Conservation (phyloP, 2,113 vertebrate species). For the Oxygymnocypris stewartii region DNA sequence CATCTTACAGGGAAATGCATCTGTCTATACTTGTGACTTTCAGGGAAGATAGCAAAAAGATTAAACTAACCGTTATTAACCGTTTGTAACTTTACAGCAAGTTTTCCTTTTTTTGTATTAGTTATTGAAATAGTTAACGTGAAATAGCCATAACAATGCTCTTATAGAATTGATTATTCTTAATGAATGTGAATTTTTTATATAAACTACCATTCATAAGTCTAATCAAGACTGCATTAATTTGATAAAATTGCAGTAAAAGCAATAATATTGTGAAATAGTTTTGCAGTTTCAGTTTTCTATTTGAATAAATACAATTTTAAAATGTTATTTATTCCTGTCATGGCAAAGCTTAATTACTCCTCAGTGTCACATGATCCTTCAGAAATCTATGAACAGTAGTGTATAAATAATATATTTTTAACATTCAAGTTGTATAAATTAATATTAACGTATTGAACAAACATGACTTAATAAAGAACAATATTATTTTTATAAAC, state of each 20-base stretch:
- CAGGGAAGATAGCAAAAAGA: too few relatives aligned
- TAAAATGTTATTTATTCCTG: background rate
- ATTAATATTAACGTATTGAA: background rate
- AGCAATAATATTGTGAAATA: background rate
- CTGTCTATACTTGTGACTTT: conserved; percentile 10
- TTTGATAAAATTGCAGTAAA: background rate
- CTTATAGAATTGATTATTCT: background rate
- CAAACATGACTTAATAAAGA: background rate
- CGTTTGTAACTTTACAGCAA: too few relatives aligned
- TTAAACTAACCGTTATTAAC: too few relatives aligned
- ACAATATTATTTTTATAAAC: background rate
- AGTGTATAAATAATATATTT: background rate
- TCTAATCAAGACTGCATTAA: background rate
- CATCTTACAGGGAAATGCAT: conserved; percentile 15
- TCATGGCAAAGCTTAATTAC: background rate
- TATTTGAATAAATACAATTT: background rate
- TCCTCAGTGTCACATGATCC: background rate
- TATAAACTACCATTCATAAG: background rate
- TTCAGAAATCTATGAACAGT: background rate
- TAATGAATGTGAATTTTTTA: background rate
- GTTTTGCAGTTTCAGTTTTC: background rate
- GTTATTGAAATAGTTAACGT: background rate
- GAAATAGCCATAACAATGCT: background rate
- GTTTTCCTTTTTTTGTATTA: background rate
- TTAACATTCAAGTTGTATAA: background rate